Conservation (phyloP, 2,888 invertebrate species). For the Caenorhabditis angaria region DNA sequence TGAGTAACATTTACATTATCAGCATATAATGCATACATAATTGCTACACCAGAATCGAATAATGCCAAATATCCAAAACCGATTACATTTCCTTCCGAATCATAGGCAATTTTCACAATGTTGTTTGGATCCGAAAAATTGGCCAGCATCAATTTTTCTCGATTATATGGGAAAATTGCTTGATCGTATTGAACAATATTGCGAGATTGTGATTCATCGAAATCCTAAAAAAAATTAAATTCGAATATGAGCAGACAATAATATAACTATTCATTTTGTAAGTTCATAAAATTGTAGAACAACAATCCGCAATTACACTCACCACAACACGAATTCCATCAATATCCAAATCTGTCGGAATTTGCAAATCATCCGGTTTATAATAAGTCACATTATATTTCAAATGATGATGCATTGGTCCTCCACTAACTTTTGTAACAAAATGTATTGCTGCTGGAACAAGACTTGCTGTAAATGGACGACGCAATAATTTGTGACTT, state of each 20-base stretch:
- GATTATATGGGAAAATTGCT: neutral
- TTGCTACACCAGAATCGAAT: neutral
- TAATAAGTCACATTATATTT: neutral
- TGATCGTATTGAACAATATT: neutral
- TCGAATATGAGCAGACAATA: too few species aligned
- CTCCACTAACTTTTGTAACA: neutral
- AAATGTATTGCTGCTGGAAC: neutral
- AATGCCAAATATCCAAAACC: neutral
- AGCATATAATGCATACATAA: neutral
- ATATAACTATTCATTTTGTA: too few species aligned
- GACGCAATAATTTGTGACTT: too few species aligned
- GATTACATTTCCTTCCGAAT: neutral
- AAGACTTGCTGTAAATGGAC: neutral
- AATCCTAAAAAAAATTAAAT: neutral
- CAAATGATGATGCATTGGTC: neutral
- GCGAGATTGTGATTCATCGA: neutral
- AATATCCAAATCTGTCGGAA: neutral
- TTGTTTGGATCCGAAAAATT: neutral
- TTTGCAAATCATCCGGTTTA: neutral
- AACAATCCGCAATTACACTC: neutral
- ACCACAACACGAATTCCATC: neutral
- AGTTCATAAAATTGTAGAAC: slow-evolving; percentile 1
- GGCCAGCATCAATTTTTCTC: neutral
- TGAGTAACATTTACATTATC: neutral
- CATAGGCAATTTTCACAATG: neutral